Evolutionary conservation across 2,888 invertebrate species (phyloP), one percentile per base, ranked within the genome.

Genomic region (Polydrusus tereticollis): DNA sequence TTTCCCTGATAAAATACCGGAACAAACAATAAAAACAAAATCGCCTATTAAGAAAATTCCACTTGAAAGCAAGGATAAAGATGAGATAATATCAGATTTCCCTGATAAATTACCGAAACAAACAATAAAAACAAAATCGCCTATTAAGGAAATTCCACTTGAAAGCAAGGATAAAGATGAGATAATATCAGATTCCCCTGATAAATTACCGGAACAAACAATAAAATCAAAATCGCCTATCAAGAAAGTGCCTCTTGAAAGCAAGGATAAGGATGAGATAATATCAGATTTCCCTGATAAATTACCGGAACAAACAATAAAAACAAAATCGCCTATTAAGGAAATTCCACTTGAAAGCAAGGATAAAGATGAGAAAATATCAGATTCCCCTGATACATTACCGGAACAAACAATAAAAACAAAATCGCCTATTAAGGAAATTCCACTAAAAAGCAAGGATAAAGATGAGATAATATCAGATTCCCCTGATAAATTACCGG

Each of bases 401-500:
- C 33, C 33, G 2, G 33, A 33, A 33, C 3, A 2, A 2, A 33
- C 12, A 33, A 2, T 14, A 4, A 14, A 41, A 14, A 1, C 20
- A 10, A 59, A 59, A 59, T 59, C 59, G 8, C 59, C 59, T 8
- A 7, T 38, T 4, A 7, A 10, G 10, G 59, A 29, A 23, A n/a
- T n/a, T 1, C 2, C 18, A 10, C n/a, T 20, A 16, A 1, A 18
- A 23, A 3, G 12, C 8, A 38, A n/a, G 7, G 41, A 43, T 7
- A 38, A 18, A 21, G 55, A 55, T 5, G 41, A 41, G 6, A n/a
- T 14, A 18, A 14, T 38, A 6, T 38, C 38, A 10, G 59, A 38
- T 4, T 23, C 57, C 12, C 45, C 43, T 20, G 33, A 16, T 58
- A 66, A 66, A 66, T 58, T 29, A 1, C 45, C 58, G 0, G 14